Evolutionary conservation across 2,888 invertebrate genomes (phyloP), one percentile per base, ranked within the genome.

Genomic region (Mimumesa dahlbomi): DNA sequence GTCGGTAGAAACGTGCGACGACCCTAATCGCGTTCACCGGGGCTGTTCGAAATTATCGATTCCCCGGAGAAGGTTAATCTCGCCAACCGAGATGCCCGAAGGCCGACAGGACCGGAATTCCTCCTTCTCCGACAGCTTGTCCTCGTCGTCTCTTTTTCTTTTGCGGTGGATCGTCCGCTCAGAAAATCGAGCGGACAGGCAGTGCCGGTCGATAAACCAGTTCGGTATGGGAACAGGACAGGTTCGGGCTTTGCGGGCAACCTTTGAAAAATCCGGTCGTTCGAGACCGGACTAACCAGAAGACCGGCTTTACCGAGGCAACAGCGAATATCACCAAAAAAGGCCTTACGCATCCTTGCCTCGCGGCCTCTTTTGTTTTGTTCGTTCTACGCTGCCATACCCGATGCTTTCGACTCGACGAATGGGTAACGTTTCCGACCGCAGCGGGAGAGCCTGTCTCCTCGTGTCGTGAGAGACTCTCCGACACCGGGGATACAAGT

Each of bases 181-280:
- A 43, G 74, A 78, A 31, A 79, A 72, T 77, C 70, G 74, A 72
- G 64, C 64, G 43, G 34, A n/a, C n/a, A 21, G 61, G 52, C 22
- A 40, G 40, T 5, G 43, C 21, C 67, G 67, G 69, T 76, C 74
- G 73, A 76, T 79, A 79, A 82, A 82, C 78, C 75, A 70, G 77
- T 73, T 65, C 70, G 71, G 77, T 73, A 58, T 78, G 68, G 65
- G 71, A 68, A 78, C 70, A 65, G 68, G 75, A 63, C 75, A 52
- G 62, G 73, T 64, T 63, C 54, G 73, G 43, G 14, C 43, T 36
- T 38, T 58, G 71, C 62, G 74, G 72, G 58, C 79, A 80, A 80
- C 73, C 77, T 79, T 65, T 77, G 76, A 81, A 81, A 81, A 83
- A 81, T 83, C 77, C 81, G 77, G 76, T 83, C 81, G 70, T 56